Evolutionary conservation across 2,113 vertebrate species (phyloP), one percentile per base, ranked within the genome.

Genomic region (Cynopterus brachyotis): DNA sequence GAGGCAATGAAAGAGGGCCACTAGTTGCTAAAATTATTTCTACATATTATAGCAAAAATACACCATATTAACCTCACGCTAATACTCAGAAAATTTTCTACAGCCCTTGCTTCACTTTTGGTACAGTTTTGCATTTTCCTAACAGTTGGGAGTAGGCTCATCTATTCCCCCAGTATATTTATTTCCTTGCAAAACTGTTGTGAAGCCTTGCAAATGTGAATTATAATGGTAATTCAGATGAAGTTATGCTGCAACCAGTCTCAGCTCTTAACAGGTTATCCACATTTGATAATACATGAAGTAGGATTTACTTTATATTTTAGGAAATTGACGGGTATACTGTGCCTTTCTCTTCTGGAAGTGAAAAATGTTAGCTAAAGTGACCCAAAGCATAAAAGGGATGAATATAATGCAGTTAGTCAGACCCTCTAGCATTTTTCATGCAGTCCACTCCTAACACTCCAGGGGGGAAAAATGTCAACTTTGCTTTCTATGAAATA

Each of bases 251-350:
- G 81, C 76, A 96, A 84, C 76, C 37, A 79, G n/a, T 75, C 70
- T 81, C 50, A 93, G 70, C 72, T 83, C 82, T 84, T 85, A 96
- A 94, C 89, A 75, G 66, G 81, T 93, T 93, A 93, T 76, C 95
- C 89, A 96, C 40, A 85, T 62, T 47, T 92, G 87, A 90, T 88
- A 89, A 93, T 60, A 94, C 81, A 88, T 88, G 81, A 94, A 93
- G 30, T 90, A 88, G 76, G 42, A 53, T 84, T 95, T 96, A 95
- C 73, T 86, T 96, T 93, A 57, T 89, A 86, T 78, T 95, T 93
- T 93, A 96, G 53, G n/a, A 97, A 95, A 95, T 70, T 96, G 84
- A 80, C 30, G 69, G 82, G 78, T 88, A 76, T 15, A 42, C 60
- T 78, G 82, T 82, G 47, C 22, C 55, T 94, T 96, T 96, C 40